phyloP scores from a whole-genome alignment of 2,888 invertebrate genomes.

The Thumatha senex region DNA sequence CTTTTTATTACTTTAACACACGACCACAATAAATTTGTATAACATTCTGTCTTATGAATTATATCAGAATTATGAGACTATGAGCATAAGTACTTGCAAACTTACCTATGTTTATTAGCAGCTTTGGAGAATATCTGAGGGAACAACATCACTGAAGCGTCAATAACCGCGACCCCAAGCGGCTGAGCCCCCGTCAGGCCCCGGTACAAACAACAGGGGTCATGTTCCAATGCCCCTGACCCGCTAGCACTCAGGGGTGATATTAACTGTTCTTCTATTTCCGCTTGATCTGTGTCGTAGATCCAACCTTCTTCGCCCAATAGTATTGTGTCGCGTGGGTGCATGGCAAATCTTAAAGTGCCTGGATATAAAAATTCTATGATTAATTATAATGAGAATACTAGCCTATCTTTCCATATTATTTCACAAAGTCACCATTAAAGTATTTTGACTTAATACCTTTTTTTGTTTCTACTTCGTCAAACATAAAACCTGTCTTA shows the following conservation, averaged over 20 bases:
- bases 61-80: too few relatives aligned
- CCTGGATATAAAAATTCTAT: slow-evolving; percentile 41
- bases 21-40: too few relatives aligned
- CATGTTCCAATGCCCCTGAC: slow-evolving; percentile 98
- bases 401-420: too few relatives aligned
- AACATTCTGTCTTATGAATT: too few relatives aligned
- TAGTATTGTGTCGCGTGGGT: slow-evolving; percentile 88
- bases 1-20: too few relatives aligned
- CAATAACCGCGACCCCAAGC: slow-evolving; percentile 97
- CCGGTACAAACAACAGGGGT: slow-evolving; percentile 95
- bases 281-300: slow-evolving; percentile 97
- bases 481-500: too few relatives aligned
- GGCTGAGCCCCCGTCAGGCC: slow-evolving; percentile 86
- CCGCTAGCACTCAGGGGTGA: slow-evolving; percentile 96
- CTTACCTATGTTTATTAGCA: slow-evolving; percentile 94
- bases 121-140: slow-evolving; percentile 97
- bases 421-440: too few relatives aligned
- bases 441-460: too few relatives aligned
- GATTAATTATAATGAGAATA: background rate
- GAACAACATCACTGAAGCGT: slow-evolving; percentile 95
- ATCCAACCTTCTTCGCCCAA: slow-evolving; percentile 94
- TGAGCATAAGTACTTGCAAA: background rate
- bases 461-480: too few relatives aligned
- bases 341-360: slow-evolving; percentile 67
- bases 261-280: slow-evolving; percentile 98